These are phyloP conservation scores for Muntiacus reevesi DNA, from an alignment of 2,113 vertebrate genomes.

Conservation along the genomic window DNA sequence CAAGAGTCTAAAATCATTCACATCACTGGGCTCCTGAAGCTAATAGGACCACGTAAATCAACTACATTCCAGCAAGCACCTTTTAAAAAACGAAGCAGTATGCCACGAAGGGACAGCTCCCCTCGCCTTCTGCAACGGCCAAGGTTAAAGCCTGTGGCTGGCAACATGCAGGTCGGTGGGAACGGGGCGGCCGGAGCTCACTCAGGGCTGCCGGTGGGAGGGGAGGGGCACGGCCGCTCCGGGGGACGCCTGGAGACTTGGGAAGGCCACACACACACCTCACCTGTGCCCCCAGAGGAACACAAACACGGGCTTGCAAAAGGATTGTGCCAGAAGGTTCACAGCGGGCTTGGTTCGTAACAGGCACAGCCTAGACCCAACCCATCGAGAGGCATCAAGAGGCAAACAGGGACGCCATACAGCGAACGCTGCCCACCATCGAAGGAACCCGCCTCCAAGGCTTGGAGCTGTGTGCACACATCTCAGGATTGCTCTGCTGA, in stretches of 20 bases:
- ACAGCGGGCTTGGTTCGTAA: neutral
- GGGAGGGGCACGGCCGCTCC: fast-evolving
- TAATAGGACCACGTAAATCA: neutral
- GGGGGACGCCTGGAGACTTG: neutral
- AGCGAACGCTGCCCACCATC: neutral
- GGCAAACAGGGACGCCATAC: neutral
- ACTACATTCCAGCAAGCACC: neutral
- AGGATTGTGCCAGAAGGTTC: neutral
- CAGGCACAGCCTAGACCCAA: neutral
- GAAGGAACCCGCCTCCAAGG: neutral
- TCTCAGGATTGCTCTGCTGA: neutral
- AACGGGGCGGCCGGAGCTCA: neutral
- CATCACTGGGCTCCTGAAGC: neutral
- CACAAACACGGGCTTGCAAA: neutral
- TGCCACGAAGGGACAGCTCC: neutral
- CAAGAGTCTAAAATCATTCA: fast-evolving
- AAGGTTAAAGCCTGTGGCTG: neutral
- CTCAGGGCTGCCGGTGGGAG: neutral
- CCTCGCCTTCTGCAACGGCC: neutral
- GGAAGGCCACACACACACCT: neutral
- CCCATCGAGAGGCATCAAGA: neutral
- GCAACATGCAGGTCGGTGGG: neutral
- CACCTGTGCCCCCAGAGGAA: neutral
- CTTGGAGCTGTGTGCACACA: fast-evolving
- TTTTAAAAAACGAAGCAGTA: neutral